These are phyloP conservation scores for Notocelia uddmanniana DNA, from an alignment of 2,888 invertebrate species.

Conservation along the genomic window DNA sequence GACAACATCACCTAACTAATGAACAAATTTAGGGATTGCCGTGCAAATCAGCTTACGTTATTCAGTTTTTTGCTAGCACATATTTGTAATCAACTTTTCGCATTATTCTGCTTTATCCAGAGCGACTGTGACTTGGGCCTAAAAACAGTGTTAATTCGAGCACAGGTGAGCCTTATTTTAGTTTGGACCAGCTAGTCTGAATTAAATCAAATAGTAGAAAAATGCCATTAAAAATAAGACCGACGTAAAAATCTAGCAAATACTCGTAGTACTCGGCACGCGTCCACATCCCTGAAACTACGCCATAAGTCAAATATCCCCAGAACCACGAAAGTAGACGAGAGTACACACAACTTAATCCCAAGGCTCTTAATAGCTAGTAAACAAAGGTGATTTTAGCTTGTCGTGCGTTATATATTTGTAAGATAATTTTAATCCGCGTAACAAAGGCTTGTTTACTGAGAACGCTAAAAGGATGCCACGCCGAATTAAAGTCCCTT, in stretches of 20 bases:
- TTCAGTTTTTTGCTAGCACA: too few relatives aligned
- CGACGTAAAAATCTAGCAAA: neutral
- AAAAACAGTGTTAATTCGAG: too few relatives aligned
- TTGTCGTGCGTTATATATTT: neutral
- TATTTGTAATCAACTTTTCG: too few relatives aligned
- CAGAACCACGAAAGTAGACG: neutral
- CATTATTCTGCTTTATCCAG: too few relatives aligned
- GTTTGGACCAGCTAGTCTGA: too few relatives aligned
- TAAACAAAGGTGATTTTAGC: neutral
- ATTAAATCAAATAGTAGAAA: too few relatives aligned
- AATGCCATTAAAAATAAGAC: too few relatives aligned
- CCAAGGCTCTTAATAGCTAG: neutral
- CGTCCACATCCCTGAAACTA: neutral
- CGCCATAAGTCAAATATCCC: neutral
- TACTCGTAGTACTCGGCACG: neutral
- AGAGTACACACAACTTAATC: neutral
- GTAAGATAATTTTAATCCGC: conserved; percentile 70
- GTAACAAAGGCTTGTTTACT: conserved; percentile 62
- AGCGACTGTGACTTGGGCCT: too few relatives aligned
- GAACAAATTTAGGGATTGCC: too few relatives aligned
- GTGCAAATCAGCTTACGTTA: too few relatives aligned
- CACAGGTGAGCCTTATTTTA: too few relatives aligned
- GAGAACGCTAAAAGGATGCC: conserved; percentile 66
- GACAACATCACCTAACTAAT: too few relatives aligned
- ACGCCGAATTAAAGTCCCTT: conserved; percentile 62